A percentile compares a stretch with the other conserved stretches of the same genome.
These are phyloP conservation scores for Nibea albiflora DNA, from an alignment of 2,113 vertebrate species.

Conservation along the genomic window DNA sequence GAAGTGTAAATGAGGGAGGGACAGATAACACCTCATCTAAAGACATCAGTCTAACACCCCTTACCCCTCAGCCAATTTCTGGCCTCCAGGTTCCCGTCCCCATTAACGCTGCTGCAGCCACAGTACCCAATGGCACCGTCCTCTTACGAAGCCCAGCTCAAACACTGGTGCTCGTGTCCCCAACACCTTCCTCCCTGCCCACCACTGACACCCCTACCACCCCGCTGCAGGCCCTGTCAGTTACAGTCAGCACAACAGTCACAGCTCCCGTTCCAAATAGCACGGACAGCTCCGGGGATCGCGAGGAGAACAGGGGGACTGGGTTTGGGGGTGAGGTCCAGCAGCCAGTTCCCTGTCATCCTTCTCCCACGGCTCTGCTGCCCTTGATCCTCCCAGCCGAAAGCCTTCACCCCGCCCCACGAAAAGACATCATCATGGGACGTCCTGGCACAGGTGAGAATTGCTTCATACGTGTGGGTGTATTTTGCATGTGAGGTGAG, in stretches of 20 bases:
- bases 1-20: constrained; percentile 49
- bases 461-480: constrained; percentile 11
- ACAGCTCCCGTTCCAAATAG: constrained; percentile 63
- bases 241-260: constrained; percentile 77
- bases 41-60: constrained; percentile 65
- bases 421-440: constrained; percentile 95
- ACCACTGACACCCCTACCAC: constrained; percentile 63
- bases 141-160: constrained; percentile 80
- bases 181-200: constrained; percentile 77
- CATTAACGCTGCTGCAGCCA: constrained; percentile 86
- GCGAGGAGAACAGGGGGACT: constrained; percentile 58
- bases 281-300: constrained; percentile 62
- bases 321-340: constrained; percentile 79
- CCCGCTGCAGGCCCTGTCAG: constrained; percentile 79
- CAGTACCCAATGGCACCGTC: constrained; percentile 80
- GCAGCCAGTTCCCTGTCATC: constrained; percentile 93
- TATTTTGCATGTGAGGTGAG: constrained; percentile 21
- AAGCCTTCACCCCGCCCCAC: constrained; percentile 89
- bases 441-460: constrained; percentile 93
- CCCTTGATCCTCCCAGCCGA: constrained; percentile 91
- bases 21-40: constrained; percentile 61
- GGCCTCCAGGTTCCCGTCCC: constrained; percentile 91
- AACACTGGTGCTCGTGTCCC: constrained; percentile 82
- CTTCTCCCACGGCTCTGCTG: constrained; percentile 91
- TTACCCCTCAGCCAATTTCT: constrained; percentile 67